Evolutionary conservation across 2,113 vertebrate species (phyloP), one percentile per base, ranked within the genome.

Genomic region (Larimichthys polyactis): DNA sequence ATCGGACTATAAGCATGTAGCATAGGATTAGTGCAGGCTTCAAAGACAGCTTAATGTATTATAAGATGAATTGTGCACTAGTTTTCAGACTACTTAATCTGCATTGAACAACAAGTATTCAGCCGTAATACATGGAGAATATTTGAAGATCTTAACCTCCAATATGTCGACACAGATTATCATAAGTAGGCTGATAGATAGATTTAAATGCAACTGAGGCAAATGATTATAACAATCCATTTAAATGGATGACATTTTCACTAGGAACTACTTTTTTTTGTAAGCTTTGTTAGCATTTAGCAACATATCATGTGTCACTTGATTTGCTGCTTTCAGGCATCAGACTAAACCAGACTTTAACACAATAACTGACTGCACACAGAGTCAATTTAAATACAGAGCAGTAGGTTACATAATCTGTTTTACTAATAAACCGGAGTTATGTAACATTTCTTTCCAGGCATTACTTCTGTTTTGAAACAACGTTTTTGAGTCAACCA

Each of bases 21-120:
- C 40, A 24, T 44, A 27, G 43, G 83, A 74, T 76, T 44, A 83
- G 22, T 20, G 15, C 19, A 36, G 27, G 22, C 58, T 15, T 83
- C 19, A 64, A 64, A 75, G 24, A 12, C 0, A 3, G 2, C 57
- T 72, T 24, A 44, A 44, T 40, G 3, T 62, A 4, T 4, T 70
- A n/a, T 32, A 59, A 40, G 4, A 0, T 22, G 51, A n/a, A n/a
- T 0, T 40, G 49, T 55, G 19, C 22, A 64, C 15, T 4, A 14
- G 1, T 29, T 62, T 44, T 11, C 27, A 9, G 20, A 5, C 40
- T 17, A 12, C 58, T 49, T 62, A 11, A 36, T 60, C 36, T 24
- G n/a, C 11, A 49, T n/a, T 52, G 15, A 29, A 40, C 1, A 24
- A 10, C 2, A 19, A 3, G 7, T 72, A 12, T 24, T 22, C 19